These are phyloP conservation scores for Stigmatopora argus DNA, from an alignment of 2,113 vertebrate genomes.

Conservation along the genomic window DNA sequence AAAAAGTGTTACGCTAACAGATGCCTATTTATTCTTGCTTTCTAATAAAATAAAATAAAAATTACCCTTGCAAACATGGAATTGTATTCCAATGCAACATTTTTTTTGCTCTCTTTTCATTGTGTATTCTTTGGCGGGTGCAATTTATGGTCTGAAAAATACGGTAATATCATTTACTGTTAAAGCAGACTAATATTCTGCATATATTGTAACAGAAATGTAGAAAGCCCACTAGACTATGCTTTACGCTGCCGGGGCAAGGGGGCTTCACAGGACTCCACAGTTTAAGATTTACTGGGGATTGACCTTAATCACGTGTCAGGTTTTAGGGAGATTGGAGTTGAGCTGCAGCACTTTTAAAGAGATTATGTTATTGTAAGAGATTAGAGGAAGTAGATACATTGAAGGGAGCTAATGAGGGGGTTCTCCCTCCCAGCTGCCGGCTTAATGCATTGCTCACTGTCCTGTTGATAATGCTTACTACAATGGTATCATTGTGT, in stretches of 20 bases:
- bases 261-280: constrained; percentile 32
- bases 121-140: too few relatives aligned
- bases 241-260: constrained; percentile 6
- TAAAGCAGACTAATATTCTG: background rate
- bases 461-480: constrained; percentile 66
- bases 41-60: too few relatives aligned
- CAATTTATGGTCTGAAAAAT: too few relatives aligned
- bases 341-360: constrained; percentile 69
- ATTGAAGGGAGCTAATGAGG: constrained; percentile 66
- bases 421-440: constrained; percentile 57
- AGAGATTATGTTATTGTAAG: constrained; percentile 72
- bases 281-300: constrained; percentile 49
- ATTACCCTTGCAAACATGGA: too few relatives aligned
- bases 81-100: too few relatives aligned
- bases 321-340: constrained; percentile 68
- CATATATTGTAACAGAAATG: constrained; percentile 1
- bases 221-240: constrained; percentile 20
- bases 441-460: constrained; percentile 59
- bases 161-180: background rate
- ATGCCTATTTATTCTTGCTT: too few relatives aligned
- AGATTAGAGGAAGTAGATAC: constrained; percentile 70
- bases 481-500: constrained; percentile 61
- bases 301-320: constrained; percentile 68
- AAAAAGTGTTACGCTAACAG: too few relatives aligned
- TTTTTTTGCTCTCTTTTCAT: too few relatives aligned